Base-by-base conservation (phyloP, 2,113 vertebrate genomes). In the Penelope pileata region DNA sequence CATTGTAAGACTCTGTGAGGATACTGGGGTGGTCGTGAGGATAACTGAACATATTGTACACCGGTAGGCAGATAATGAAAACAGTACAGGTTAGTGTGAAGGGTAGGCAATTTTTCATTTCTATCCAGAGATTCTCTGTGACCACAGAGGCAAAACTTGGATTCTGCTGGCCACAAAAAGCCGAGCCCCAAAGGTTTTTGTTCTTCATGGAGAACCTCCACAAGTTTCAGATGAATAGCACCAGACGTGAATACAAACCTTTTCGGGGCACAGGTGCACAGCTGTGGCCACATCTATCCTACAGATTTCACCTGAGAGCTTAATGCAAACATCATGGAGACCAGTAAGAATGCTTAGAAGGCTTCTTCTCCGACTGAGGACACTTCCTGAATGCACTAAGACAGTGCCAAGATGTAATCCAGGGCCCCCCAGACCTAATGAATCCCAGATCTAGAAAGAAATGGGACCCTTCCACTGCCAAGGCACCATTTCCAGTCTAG, bases 31-130 rank as follows among this genome's bases (percentile, higher is more conserved):
- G 81, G n/a, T 91, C 95, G 58, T 78, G 91, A 72, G 81, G 42
- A 40, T 75, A 95, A 74, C 77, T 97, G 83, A 97, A 94, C 92
- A 93, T 94, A 40, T 75, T 86, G 73, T 94, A 75, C 24, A 97
- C 83, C 95, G 96, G 58, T 6, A 91, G 69, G 17, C 9, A 92
- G 66, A 66, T 42, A 93, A 86, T 24, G 21, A 75, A 63, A 92
- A 60, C 26, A 78, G 30, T 21, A 54, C 26, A 83, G 26, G 21
- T 43, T 66, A 67, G 32, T 30, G 21, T 62, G 16, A 70, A 10
- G 50, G 4, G 14, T 29, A 32, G 32, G 23, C 29, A 70, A 13
- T 24, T 66, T 73, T 73, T 66, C 0, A 40, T 69, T 74, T 93
- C 45, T 70, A 18, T 45, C 23, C 45, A 80, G 64, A 88, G 22